A percentile compares a stretch with the other conserved stretches of the same genome.
Conservation (phyloP, 2,113 vertebrate species). For the Progne subis region DNA sequence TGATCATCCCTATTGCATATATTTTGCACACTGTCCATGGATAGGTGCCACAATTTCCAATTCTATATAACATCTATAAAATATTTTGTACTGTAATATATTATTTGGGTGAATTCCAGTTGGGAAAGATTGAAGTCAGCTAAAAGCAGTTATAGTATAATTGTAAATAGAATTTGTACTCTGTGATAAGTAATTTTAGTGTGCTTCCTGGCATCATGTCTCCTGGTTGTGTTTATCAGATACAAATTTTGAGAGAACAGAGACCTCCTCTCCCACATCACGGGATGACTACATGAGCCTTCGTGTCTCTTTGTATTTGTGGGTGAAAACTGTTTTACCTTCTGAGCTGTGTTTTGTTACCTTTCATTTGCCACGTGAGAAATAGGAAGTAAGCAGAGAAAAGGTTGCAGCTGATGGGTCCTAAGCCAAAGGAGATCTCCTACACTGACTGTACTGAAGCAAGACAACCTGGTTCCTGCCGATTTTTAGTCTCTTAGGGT, state of each 20-base stretch:
- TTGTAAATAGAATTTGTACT: constrained; percentile 21
- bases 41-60: not conserved
- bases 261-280: not conserved
- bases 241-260: not conserved
- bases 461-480: not conserved
- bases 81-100: not conserved
- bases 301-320: not conserved
- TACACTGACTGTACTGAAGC: not conserved
- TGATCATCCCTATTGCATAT: not conserved
- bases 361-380: not conserved
- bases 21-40: not conserved
- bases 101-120: constrained; percentile 47
- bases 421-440: not conserved
- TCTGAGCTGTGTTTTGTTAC: not conserved
- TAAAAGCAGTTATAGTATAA: constrained; percentile 37
- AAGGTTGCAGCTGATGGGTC: not conserved
- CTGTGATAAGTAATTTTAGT: not conserved
- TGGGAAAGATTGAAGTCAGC: constrained; percentile 25
- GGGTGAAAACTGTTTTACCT: not conserved
- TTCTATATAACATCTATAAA: constrained; percentile 18
- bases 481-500: not conserved
- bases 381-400: not conserved
- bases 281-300: not conserved
- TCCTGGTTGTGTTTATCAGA: not conserved
- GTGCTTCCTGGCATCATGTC: not conserved